Evolutionary conservation across 2,797 vertebrate species (phyloP).

Genomic region (Alauda arvensis): DNA sequence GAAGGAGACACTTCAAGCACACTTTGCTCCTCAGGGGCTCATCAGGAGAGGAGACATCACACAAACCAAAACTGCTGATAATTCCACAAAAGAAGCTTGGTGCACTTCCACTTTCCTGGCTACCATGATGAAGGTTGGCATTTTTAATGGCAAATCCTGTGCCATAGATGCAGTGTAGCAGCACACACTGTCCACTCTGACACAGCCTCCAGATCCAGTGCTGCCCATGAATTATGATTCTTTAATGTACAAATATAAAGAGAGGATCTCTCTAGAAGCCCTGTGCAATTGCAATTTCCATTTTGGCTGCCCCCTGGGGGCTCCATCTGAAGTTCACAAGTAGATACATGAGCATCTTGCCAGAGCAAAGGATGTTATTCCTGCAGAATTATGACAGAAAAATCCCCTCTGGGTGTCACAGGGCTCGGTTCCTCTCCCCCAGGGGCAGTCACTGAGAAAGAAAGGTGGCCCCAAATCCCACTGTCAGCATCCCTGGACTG

Average conservation of each 20-base stretch:
- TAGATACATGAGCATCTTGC: background rate
- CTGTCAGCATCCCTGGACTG: background rate
- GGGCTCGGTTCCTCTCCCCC: background rate
- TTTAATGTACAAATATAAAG: background rate
- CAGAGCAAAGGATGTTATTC: background rate
- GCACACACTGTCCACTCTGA: background rate
- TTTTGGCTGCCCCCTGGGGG: background rate
- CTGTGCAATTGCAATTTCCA: background rate
- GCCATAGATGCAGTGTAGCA: accelerated
- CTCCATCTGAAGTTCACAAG: background rate
- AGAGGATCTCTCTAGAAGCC: background rate
- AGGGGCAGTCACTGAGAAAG: background rate
- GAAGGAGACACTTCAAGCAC: background rate
- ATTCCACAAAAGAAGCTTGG: background rate
- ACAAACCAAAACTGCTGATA: background rate
- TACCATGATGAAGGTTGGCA: background rate
- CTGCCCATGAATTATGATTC: background rate
- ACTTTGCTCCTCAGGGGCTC: background rate
- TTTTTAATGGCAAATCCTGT: background rate
- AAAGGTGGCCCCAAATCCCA: background rate
- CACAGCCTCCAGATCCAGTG: background rate
- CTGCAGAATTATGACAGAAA: background rate
- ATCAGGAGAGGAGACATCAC: background rate
- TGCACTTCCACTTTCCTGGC: background rate
- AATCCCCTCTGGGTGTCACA: background rate